A percentile compares a stretch with the other conserved stretches of the same genome.
These are phyloP conservation scores for Battus philenor DNA, from an alignment of 1,140 invertebrate species.

Conservation along the genomic window DNA sequence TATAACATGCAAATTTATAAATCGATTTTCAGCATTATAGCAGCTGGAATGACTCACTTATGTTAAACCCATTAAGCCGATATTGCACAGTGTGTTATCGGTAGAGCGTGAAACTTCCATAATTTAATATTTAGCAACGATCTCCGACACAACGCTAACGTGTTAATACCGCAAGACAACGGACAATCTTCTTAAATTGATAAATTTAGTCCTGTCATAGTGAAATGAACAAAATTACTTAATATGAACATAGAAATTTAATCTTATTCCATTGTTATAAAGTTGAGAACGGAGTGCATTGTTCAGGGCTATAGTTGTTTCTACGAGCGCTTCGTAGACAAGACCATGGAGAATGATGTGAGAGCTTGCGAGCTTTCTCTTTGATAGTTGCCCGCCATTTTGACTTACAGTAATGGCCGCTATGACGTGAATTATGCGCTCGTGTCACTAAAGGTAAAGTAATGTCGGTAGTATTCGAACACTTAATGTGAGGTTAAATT, in stretches of 20 bases:
- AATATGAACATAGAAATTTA: constrained; percentile 8
- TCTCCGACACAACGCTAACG: constrained; percentile 49
- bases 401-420: constrained; percentile 70
- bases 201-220: constrained; percentile 63
- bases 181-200: constrained; percentile 68
- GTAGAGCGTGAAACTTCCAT: constrained; percentile 32
- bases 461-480: constrained; percentile 57
- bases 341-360: constrained; percentile 71
- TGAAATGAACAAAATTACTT: constrained; percentile 33
- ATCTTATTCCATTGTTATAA: constrained; percentile 20
- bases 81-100: constrained; percentile 23
- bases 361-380: constrained; percentile 70
- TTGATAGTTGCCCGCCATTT: constrained; percentile 72
- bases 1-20: too few species aligned
- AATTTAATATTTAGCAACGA: constrained; percentile 59
- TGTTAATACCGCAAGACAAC: constrained; percentile 65
- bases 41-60: constrained; percentile 1
- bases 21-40: neutral
- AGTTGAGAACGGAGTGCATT: constrained; percentile 14
- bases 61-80: constrained; percentile 23
- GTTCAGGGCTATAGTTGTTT: constrained; percentile 34
- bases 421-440: constrained; percentile 66
- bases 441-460: constrained; percentile 61
- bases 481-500: constrained; percentile 55
- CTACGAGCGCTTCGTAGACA: constrained; percentile 49